A percentile compares a stretch with the other conserved stretches of the same genome.
Evolutionary conservation across 2,797 vertebrate genomes (phyloP).

Genomic region (Melanotaenia parkinsoni): DNA sequence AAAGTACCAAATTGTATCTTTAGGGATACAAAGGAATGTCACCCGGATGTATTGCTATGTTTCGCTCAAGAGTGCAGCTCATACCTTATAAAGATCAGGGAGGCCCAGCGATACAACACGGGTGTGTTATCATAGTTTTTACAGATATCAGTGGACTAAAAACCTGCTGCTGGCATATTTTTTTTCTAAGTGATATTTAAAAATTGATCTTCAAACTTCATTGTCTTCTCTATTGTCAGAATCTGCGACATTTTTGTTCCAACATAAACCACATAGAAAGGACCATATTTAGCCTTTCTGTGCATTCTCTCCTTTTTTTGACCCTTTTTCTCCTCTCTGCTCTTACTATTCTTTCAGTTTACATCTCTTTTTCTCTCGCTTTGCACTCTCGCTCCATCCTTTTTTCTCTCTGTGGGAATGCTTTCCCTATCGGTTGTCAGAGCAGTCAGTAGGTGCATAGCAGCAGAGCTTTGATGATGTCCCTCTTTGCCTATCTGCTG

Average conservation of each 20-base stretch:
- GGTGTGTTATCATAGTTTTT: no score
- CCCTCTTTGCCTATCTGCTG: constrained; percentile 75
- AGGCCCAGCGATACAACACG: no score
- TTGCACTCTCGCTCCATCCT: constrained; percentile 30
- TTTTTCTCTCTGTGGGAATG: constrained; percentile 66
- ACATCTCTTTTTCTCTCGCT: constrained; percentile 35
- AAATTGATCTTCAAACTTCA: not conserved
- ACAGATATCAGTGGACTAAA: no score
- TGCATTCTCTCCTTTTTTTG: constrained; percentile 23
- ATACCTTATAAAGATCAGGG: no score
- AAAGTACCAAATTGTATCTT: no score
- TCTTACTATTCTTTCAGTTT: constrained; percentile 26
- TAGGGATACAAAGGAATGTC: no score
- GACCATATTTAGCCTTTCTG: constrained; percentile 20
- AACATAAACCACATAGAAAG: not conserved
- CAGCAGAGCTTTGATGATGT: constrained; percentile 73
- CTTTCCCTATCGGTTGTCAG: constrained; percentile 67
- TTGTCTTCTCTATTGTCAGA: not conserved
- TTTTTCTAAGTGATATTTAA: not conserved
- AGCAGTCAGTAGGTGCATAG: constrained; percentile 68
- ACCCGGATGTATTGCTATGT: no score
- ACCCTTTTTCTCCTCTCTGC: constrained; percentile 26
- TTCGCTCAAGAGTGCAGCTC: no score
- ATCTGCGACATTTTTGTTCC: constrained; percentile 11
- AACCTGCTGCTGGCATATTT: not conserved